Evolutionary conservation across 2,888 invertebrate species (phyloP).

Genomic region (Craniophora ligustri): DNA sequence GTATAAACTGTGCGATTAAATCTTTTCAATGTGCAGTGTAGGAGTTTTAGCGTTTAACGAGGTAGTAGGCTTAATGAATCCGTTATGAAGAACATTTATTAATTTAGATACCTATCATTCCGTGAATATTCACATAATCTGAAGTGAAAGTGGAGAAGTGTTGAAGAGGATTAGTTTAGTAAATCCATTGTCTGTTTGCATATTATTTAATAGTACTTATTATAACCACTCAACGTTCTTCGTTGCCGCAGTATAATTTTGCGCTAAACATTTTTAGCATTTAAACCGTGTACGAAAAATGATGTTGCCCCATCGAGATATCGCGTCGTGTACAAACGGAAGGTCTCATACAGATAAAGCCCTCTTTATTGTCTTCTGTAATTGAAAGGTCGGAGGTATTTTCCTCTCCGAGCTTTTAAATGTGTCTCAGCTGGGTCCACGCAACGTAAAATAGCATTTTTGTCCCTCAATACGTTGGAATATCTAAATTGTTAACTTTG

Average conservation of each 20-base stretch:
- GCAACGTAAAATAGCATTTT: conserved; percentile 72
- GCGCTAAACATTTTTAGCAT: conserved; percentile 25
- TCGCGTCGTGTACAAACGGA: conserved; percentile 48
- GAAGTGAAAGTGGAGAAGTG: too few species aligned
- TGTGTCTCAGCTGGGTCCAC: conserved; percentile 74
- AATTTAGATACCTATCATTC: too few species aligned
- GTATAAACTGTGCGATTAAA: conserved; percentile 13
- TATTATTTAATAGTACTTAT: background rate
- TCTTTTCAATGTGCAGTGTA: background rate
- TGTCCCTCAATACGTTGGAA: conserved; percentile 64
- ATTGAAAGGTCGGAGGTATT: conserved; percentile 83
- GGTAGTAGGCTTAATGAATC: too few species aligned
- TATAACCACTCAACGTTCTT: background rate
- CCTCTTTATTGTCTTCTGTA: conserved; percentile 84
- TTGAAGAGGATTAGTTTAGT: too few species aligned
- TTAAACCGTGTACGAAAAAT: conserved; percentile 44
- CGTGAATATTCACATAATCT: too few species aligned
- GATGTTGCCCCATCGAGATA: conserved; percentile 58
- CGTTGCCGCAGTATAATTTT: conserved; percentile 1
- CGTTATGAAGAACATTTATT: background rate
- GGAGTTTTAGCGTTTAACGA: background rate
- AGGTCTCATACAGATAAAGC: conserved; percentile 74
- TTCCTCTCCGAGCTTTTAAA: conserved; percentile 74
- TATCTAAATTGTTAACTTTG: conserved; percentile 60
- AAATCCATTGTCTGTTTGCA: too few species aligned